A percentile compares a stretch with the other conserved stretches of the same genome.
Evolutionary conservation across 2,113 vertebrate genomes (phyloP).

Genomic region (Podocnemis expansa): DNA sequence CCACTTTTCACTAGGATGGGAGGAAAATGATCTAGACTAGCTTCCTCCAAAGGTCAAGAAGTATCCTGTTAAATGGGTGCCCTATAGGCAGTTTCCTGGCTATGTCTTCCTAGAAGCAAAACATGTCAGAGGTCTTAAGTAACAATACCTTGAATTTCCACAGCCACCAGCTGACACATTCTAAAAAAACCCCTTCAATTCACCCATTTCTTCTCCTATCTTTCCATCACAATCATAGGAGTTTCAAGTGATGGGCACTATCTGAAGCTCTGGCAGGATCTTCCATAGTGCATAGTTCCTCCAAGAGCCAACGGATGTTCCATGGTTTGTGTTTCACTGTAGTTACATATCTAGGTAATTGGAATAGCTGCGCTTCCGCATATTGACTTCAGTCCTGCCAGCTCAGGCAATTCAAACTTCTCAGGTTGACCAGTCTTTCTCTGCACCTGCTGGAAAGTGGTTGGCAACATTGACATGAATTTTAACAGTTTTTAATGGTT

Average conservation of each 20-base stretch:
- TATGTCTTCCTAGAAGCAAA: background rate
- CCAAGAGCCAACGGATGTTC: background rate
- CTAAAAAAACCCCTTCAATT: background rate
- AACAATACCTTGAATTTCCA: background rate
- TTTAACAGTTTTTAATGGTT: too few relatives aligned
- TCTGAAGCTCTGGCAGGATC: background rate
- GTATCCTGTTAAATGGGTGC: background rate
- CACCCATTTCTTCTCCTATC: background rate
- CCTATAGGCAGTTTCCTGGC: background rate
- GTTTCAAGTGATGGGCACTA: background rate
- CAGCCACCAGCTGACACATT: background rate
- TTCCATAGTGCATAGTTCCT: background rate
- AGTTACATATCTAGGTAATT: background rate
- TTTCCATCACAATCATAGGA: background rate
- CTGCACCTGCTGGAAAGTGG: background rate
- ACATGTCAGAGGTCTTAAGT: background rate
- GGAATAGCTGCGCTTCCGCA: background rate
- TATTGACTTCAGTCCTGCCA: background rate
- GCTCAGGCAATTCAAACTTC: background rate
- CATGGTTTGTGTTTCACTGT: background rate
- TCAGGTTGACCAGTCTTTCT: background rate
- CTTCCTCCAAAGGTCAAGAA: background rate
- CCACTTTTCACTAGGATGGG: background rate
- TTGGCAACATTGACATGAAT: background rate
- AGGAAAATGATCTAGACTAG: background rate